Evolutionary conservation across 2,113 vertebrate species (phyloP).

Genomic region (Otis tarda): DNA sequence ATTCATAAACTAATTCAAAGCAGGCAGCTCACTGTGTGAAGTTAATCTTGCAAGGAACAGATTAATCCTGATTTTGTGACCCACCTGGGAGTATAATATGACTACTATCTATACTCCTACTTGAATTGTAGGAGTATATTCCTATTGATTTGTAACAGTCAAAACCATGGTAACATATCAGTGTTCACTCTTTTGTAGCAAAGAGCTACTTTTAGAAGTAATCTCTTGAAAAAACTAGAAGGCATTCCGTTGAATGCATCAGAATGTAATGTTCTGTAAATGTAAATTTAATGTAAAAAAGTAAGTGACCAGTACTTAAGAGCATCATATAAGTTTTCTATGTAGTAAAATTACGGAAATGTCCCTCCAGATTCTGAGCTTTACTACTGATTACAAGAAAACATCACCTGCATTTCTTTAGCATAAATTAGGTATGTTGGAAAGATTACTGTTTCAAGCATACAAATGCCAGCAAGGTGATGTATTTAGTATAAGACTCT

Average conservation of each 20-base stretch:
- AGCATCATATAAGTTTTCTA: not conserved
- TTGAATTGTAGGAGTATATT: constrained; percentile 40
- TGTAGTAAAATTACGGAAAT: constrained; percentile 41
- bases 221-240: constrained; percentile 54
- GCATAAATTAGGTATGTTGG: not conserved
- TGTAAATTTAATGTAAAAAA: constrained; percentile 37
- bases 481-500: not conserved
- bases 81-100: not conserved
- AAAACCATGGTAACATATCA: constrained; percentile 30
- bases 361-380: not conserved
- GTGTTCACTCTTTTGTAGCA: constrained; percentile 34
- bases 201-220: constrained; percentile 56
- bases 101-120: constrained; percentile 26
- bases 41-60: constrained; percentile 49
- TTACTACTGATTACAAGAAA: constrained; percentile 6
- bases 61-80: constrained; percentile 55
- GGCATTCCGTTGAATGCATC: constrained; percentile 15
- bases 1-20: constrained; percentile 47
- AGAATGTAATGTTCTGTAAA: constrained; percentile 23
- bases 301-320: not conserved
- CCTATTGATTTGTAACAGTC: constrained; percentile 50
- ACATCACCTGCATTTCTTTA: not conserved
- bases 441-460: not conserved
- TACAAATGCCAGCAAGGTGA: not conserved
- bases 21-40: constrained; percentile 22